Evolutionary conservation across 2,888 invertebrate species (phyloP), one percentile per base, ranked within the genome.

Genomic region (Lasioglossum pauxillum): DNA sequence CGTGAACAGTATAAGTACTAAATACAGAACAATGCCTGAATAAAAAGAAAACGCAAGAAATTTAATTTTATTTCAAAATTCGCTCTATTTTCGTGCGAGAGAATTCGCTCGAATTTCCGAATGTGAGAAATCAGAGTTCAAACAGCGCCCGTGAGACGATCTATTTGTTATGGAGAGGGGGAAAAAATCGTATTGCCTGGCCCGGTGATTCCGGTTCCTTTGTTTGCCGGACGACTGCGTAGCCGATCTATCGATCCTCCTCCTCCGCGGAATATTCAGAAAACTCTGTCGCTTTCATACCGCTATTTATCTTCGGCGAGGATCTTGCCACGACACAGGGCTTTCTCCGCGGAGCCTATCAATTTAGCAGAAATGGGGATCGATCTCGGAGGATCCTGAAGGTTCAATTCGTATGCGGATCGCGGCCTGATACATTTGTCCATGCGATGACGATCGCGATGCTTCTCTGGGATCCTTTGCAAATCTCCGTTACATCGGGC

Each of bases 281-380:
- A 49, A 74, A 49, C 73, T 35, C 73, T 74, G 73, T 74, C 73
- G 73, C 73, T 74, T 74, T 31, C 73, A 74, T 74, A 49, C 31
- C 10, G 49, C 73, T 49, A 74, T 74, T 74, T 74, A 74, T 74
- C 73, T 74, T 74, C 49, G 31, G 23, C 49, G 49, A 49, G 35
- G 49, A 74, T 49, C 73, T 74, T 49, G 49, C 73, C n/a, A 23
- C 23, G 73, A 49, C 73, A 69, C 38, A 38, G 23, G 73, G 49
- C 35, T 69, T 41, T 69, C 49, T 74, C 73, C 12, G 73, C 35
- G 44, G 35, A 74, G 73, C 46, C 73, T 74, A 74, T 74, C 73
- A 74, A 46, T 49, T 74, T 46, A 31, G 73, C 31, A 74, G 44
- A 49, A 74, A 74, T 74, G 73, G 73, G 49, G 31, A 74, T 49